Evolutionary conservation across 1,140 invertebrate genomes (phyloP), one percentile per base, ranked within the genome.

Genomic region (Aphidius gifuensis): DNA sequence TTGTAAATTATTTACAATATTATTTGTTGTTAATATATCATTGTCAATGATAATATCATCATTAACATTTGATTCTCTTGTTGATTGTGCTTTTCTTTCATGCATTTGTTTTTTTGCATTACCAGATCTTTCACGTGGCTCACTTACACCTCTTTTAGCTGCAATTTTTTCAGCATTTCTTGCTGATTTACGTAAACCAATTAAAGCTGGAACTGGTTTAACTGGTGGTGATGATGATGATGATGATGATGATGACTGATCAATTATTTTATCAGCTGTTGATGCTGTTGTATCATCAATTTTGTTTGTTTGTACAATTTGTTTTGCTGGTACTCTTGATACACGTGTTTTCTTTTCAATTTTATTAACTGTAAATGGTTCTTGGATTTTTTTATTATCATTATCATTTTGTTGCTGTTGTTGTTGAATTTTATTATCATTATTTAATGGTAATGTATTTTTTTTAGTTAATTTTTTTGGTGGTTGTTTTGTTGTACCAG

Each of bases 71-170:
- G 53, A 55, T 11, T 55, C 53, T 40, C 53, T 58, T 47, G 42
- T 21, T 5, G 11, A 23, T 55, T 44, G 48, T 21, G 47, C 49
- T 55, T 65, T 50, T 23, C 54, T 42, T 55, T 38, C 3, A 21
- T 48, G 32, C 62, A 64, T 40, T 66, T 57, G 16, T 16, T 55
- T n/a, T 11, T 42, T 7, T 1, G 40, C 7, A 42, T 38, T 42
- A 5, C 9, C n/a, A 11, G 40, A 3, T 44, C 43, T n/a, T 21
- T 55, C 53, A 16, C 9, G 40, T 3, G 53, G 53, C n/a, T 55
- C 53, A 42, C 53, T 55, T 6, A 55, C 9, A 16, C 53, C 53
- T 43, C 53, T 55, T 40, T 9, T 53, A 23, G 50, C 50, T 39
- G 23, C 23, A 32, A 11, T 32, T 53, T 53, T 53, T 11, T 53